Conservation (phyloP, 2,113 vertebrate genomes). For the Galeopterus variegatus region DNA sequence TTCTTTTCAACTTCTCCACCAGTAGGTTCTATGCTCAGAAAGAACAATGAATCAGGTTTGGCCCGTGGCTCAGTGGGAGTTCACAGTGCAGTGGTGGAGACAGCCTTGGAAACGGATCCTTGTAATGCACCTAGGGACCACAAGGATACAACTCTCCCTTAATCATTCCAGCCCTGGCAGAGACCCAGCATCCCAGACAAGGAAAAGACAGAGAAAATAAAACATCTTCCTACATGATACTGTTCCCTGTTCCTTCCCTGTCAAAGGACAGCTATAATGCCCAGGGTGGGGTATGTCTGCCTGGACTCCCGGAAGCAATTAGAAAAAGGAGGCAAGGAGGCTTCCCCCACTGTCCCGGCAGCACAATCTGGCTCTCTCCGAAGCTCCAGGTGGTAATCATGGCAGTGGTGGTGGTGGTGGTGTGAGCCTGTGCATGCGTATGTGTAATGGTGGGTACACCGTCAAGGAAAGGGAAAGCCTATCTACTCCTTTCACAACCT, state of each 20-base stretch:
- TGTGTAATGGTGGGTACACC: no score
- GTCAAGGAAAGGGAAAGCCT: background rate
- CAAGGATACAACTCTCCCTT: background rate
- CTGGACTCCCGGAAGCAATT: background rate
- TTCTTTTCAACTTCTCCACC: background rate
- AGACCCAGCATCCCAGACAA: background rate
- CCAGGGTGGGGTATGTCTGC: background rate
- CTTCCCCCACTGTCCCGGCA: background rate
- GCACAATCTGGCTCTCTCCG: background rate
- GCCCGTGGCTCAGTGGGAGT: background rate
- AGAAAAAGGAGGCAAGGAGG: background rate
- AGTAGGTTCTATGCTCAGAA: background rate
- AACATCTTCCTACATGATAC: background rate
- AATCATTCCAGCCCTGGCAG: constrained; percentile 6
- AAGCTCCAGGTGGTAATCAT: background rate
- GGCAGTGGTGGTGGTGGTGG: background rate
- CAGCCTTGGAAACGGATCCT: constrained; percentile 44
- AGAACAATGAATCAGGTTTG: background rate
- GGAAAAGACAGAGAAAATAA: background rate
- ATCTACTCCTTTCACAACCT: background rate
- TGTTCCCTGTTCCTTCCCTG: background rate
- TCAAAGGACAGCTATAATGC: background rate
- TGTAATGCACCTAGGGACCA: constrained; percentile 24
- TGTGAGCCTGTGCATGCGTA: background rate
- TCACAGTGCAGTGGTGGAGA: background rate